These are phyloP conservation scores for Caenorhabditis macrosperma DNA, from an alignment of 2,888 invertebrate genomes.

Conservation along the genomic window DNA sequence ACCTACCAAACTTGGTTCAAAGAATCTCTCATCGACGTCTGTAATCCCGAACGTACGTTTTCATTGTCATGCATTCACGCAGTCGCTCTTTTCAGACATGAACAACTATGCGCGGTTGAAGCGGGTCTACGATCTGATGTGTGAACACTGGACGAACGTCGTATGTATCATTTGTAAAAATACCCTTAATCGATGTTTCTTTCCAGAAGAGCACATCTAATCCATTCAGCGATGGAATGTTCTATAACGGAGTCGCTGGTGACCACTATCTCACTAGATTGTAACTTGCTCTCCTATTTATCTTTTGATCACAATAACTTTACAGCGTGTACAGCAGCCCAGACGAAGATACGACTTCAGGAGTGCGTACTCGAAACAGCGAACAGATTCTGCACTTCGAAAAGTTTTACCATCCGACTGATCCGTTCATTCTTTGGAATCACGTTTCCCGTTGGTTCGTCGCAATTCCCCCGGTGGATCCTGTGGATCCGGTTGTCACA, in stretches of 20 bases:
- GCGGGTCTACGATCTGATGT: constrained; percentile 2
- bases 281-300: not conserved
- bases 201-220: constrained; percentile 29
- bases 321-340: not conserved
- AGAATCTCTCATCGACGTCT: constrained; percentile 10
- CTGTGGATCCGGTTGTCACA: not conserved
- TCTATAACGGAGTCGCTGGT: not conserved
- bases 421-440: constrained; percentile 8
- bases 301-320: not conserved
- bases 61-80: too few relatives aligned
- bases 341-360: not conserved
- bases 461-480: not conserved
- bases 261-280: not conserved
- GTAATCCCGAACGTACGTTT: not conserved
- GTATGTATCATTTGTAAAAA: not conserved
- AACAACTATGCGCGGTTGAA: constrained; percentile 2
- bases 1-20: constrained; percentile 17
- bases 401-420: constrained; percentile 19
- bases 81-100: constrained; percentile 37
- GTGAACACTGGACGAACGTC: not conserved
- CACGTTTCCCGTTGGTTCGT: not conserved
- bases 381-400: not conserved
- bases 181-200: not conserved
- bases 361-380: not conserved
- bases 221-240: not conserved